Evolutionary conservation across 2,888 invertebrate species (phyloP).

Genomic region (Drosophila limbata): DNA sequence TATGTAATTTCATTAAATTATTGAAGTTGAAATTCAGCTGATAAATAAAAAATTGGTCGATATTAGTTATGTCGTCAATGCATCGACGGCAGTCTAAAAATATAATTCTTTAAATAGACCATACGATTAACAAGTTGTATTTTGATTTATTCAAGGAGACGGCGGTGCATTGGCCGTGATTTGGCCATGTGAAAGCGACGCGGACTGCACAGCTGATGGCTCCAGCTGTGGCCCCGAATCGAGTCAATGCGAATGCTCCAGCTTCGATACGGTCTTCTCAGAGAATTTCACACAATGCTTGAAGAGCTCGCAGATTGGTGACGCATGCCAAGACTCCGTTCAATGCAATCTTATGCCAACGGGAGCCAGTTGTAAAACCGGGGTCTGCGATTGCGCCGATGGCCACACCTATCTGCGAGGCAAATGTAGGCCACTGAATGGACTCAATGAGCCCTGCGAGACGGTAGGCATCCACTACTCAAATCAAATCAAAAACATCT

Average conservation of each 20-base stretch:
- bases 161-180: constrained; percentile 70
- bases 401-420: constrained; percentile 84
- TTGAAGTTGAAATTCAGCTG: constrained; percentile 12
- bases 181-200: constrained; percentile 83
- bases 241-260: constrained; percentile 77
- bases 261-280: constrained; percentile 82
- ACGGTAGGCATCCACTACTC: constrained; percentile 59
- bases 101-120: constrained; percentile 13
- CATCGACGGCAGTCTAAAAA: neutral
- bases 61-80: constrained; percentile 11
- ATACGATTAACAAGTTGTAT: neutral
- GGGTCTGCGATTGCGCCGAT: constrained; percentile 85
- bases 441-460: constrained; percentile 82
- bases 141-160: constrained; percentile 44
- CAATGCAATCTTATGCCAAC: constrained; percentile 86
- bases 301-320: constrained; percentile 84
- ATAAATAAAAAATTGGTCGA: constrained; percentile 15
- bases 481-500: neutral
- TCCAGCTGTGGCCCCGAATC: constrained; percentile 76
- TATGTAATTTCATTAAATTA: constrained; percentile 28
- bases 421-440: constrained; percentile 83
- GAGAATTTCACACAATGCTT: constrained; percentile 82
- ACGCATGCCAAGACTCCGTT: constrained; percentile 83
- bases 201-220: constrained; percentile 81
- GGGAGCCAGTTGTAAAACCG: constrained; percentile 85